Conservation (phyloP, 2,888 invertebrate species). For the Sipha maydis region DNA sequence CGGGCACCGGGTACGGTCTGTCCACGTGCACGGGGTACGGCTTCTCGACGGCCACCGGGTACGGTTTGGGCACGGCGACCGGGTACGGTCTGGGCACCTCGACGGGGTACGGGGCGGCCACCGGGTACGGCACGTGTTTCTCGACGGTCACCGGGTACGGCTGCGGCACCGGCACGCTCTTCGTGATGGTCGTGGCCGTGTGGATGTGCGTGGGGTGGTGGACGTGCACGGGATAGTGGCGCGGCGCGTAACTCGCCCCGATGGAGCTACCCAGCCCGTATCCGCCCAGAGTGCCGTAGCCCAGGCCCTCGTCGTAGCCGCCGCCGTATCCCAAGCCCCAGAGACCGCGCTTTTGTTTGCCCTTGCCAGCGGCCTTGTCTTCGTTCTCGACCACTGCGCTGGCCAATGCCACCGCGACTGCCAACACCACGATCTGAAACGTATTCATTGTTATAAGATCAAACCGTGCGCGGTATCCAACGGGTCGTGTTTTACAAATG, state of each 20-base stretch:
- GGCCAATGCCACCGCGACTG: conserved; percentile 68
- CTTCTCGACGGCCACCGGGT: conserved; percentile 64
- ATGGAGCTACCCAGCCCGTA: conserved; percentile 63
- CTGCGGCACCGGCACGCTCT: conserved; percentile 70
- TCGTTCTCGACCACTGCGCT: conserved; percentile 65
- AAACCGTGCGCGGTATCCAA: too few species aligned
- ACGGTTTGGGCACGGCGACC: conserved; percentile 67
- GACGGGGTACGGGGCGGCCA: conserved; percentile 69
- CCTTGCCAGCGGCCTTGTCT: conserved; percentile 65
- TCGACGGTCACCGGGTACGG: conserved; percentile 71
- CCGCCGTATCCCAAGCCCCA: conserved; percentile 69
- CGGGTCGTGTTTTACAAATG: too few species aligned
- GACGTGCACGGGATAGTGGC: conserved; percentile 68
- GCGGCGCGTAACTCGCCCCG: conserved; percentile 60
- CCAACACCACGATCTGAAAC: conserved; percentile 67
- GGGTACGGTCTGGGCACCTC: conserved; percentile 70
- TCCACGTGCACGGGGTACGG: conserved; percentile 66
- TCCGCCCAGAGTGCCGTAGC: conserved; percentile 64
- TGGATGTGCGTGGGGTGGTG: conserved; percentile 67
- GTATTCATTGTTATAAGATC: neutral
- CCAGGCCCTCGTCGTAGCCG: conserved; percentile 64
- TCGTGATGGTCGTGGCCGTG: conserved; percentile 69
- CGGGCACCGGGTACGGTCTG: conserved; percentile 65
- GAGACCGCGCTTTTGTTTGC: conserved; percentile 67
- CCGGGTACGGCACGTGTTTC: conserved; percentile 69